Base-by-base conservation (phyloP, 2,797 vertebrate species). In the Limosa lapponica region DNA sequence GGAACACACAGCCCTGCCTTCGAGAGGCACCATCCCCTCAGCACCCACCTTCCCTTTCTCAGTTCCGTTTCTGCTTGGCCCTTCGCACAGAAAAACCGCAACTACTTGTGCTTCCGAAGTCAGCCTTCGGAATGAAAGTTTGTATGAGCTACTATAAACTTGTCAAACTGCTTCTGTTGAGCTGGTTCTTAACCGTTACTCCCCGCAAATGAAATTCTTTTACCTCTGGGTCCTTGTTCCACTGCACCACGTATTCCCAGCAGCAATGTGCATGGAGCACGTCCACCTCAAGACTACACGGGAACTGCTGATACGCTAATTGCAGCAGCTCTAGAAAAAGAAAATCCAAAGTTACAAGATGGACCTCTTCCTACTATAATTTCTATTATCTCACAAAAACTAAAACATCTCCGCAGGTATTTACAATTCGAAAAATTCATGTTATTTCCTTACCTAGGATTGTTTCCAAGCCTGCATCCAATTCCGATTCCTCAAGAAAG, bases 151-250 rank as follows among this genome's bases (percentile, higher is more conserved):
- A 82, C 13, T 69, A 75, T 11, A 61, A 74, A 41, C 13, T 70
- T 34, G 34, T 57, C 36, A 73, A 92, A 49, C 44, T 58, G 24
- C 15, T 87, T 73, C 62, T 59, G 0, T 16, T 1, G 0, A 91
- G 17, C 10, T 62, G 17, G 11, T 51, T 51, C 43, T 73, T 64
- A 64, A 71, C 32, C 24, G n/a, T 18, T 54, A 57, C 3, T 61
- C 37, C 11, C 22, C 4, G 0, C 24, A 94, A 83, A 69, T 51
- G 13, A 73, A 84, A 54, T 54, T 74, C 11, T 48, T 78, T 96
- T 92, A 99, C 99, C 99, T 99, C 99, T 3, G 99, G 99, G 96
- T 99, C 99, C 96, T 99, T 99, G 97, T 99, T 99, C 99, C 99
- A 99, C 96, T 99, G 99, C 41, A 99, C 99, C 39, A 99, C 98